Evolutionary conservation across 2,113 vertebrate genomes (phyloP), one percentile per base, ranked within the genome.

Genomic region (Alces alces): DNA sequence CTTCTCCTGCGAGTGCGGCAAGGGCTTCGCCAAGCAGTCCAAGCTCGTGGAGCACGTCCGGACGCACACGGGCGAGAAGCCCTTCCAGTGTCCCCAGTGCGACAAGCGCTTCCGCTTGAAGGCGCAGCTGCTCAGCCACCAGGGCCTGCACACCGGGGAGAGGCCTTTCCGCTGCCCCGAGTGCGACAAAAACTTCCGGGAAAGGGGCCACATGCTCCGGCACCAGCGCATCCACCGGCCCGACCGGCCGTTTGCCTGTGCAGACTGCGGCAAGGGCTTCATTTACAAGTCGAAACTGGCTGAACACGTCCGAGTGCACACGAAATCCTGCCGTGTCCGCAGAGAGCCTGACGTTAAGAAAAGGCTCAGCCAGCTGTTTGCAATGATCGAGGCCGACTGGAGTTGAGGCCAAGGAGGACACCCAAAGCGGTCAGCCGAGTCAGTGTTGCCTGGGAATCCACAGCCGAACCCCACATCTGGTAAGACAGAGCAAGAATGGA

Each of bases 151-250:
- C 76, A 97, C 95, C 0, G 98, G 97, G 0, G 91, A 98, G 97
- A 96, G 98, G 0, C 98, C 98, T 25, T 98, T 98, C 96, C 92
- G 4, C 55, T 98, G 98, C 47, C 97, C 97, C 0, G 97, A 97
- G 73, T 99, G 98, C 21, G 50, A 39, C 11, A 95, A 98, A 47
- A 96, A 86, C 96, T 98, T 98, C 89, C 97, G 98, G 7, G 97
- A 98, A 45, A 97, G 90, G 78, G 98, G 97, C 3, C 97, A 98
- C 92, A 93, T 99, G 78, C 96, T 98, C 6, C 93, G 97, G 88
- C 98, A 98, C 89, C 98, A 98, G 93, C 98, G 98, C 89, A 98
- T 98, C 39, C 98, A 98, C 55, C 60, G 90, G 36, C 97, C 97
- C 0, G 97, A 98, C 28, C 84, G 97, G 92, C 97, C 96, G 1